Percentiles rank a stretch among this genome's conserved stretches.
Evolutionary conservation across 37 sponge, comb jelly and placozoan species (phyloP).

Genomic region (Axinella damicornis): DNA sequence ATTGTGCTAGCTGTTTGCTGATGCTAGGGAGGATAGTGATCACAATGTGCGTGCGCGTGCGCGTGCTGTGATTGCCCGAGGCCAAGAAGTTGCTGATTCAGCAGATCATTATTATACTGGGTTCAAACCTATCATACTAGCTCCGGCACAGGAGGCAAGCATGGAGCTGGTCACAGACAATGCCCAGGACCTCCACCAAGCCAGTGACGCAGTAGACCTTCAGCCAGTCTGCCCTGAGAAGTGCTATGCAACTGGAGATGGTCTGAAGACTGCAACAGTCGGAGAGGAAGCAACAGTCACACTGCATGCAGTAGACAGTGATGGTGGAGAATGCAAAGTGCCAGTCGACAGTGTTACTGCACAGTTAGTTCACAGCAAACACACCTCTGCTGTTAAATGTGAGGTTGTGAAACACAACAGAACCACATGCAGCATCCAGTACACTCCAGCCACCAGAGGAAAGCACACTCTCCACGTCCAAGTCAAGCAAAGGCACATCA

Average conservation of each 20-base stretch:
- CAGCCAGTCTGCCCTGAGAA: not conserved
- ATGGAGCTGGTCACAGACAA: not conserved
- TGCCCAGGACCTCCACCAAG: not conserved
- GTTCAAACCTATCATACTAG: not conserved
- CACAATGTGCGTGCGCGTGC: too few relatives aligned
- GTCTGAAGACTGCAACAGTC: constrained; percentile 5
- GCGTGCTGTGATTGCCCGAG: too few relatives aligned
- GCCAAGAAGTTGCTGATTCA: too few relatives aligned
- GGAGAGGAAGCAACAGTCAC: constrained; percentile 9
- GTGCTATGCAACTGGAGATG: constrained; percentile 9
- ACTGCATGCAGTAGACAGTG: constrained; percentile 3
- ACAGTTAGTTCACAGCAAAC: not conserved
- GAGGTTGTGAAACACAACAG: not conserved
- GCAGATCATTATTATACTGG: constrained; percentile 2
- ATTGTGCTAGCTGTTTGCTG: too few relatives aligned
- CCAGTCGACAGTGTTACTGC: not conserved
- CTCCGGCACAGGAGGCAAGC: constrained; percentile 6
- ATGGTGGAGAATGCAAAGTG: not conserved
- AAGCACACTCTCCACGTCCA: not conserved
- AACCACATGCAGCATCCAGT: not conserved
- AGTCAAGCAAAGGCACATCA: constrained; percentile 8
- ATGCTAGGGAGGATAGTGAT: too few relatives aligned
- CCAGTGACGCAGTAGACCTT: not conserved
- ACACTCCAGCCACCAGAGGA: not conserved
- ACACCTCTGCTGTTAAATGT: not conserved